These are phyloP conservation scores for Gonioctena quinquepunctata DNA, from an alignment of 1,140 invertebrate species.

Conservation along the genomic window DNA sequence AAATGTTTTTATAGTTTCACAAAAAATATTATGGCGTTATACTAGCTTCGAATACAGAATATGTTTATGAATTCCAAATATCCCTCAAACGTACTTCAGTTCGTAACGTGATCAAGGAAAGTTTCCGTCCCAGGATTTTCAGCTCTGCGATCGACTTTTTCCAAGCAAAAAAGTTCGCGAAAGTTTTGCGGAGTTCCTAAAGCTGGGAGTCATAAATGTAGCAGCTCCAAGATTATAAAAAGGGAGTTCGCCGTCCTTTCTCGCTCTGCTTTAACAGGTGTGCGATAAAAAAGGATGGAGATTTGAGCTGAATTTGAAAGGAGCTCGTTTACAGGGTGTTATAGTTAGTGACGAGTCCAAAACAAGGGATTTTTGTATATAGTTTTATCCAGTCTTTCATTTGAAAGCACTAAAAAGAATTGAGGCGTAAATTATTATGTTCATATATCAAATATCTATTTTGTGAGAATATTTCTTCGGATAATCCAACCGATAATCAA, in stretches of 20 bases:
- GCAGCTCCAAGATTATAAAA: conserved; percentile 1
- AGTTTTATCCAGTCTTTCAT: no score
- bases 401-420: no score
- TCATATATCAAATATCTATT: no score
- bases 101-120: background rate
- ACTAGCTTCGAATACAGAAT: background rate
- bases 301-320: background rate
- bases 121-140: background rate
- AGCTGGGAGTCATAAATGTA: background rate
- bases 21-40: background rate
- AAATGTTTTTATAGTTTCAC: no score
- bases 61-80: background rate
- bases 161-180: background rate
- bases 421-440: no score
- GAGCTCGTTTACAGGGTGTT: background rate
- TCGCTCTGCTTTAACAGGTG: background rate
- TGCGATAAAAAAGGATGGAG: background rate
- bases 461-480: no score
- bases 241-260: background rate
- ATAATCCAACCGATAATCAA: no score
- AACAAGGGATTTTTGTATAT: no score
- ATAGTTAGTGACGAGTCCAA: no score
- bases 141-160: background rate
- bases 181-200: background rate
- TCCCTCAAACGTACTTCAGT: background rate